These are phyloP conservation scores for Cerceris ruficornis DNA, from an alignment of 2,888 invertebrate genomes.

Conservation along the genomic window DNA sequence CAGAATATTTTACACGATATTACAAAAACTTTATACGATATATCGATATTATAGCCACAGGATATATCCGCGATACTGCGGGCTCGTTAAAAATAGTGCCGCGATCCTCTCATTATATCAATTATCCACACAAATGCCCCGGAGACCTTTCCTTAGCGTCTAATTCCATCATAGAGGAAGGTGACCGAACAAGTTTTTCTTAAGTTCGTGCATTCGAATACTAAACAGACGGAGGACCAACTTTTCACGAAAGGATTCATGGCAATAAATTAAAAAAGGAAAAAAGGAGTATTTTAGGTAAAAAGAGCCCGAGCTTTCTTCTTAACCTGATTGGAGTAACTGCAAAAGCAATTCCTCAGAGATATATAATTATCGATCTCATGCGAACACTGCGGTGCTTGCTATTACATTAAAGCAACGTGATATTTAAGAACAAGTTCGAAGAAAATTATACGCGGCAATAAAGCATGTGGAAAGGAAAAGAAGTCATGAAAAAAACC, in stretches of 20 bases:
- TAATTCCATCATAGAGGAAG: background rate
- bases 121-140: slow-evolving; percentile 14
- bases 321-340: background rate
- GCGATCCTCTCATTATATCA: slow-evolving; percentile 12
- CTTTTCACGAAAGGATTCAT: background rate
- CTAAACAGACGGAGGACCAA: background rate
- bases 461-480: background rate
- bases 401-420: background rate
- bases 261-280: background rate
- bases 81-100: slow-evolving; percentile 2
- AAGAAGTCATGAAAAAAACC: background rate
- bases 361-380: background rate
- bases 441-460: background rate
- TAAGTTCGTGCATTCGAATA: background rate
- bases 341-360: background rate
- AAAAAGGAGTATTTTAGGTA: background rate
- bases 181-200: background rate
- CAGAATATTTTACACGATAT: too few species aligned
- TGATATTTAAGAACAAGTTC: background rate
- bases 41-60: too few species aligned
- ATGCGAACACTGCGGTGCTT: background rate
- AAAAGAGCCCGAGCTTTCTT: too few species aligned
- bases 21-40: too few species aligned
- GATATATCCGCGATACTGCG: background rate
- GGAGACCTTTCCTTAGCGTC: background rate